phyloP scores from a whole-genome alignment of 2,888 invertebrate genomes.

The Erpobdella octoculata region DNA sequence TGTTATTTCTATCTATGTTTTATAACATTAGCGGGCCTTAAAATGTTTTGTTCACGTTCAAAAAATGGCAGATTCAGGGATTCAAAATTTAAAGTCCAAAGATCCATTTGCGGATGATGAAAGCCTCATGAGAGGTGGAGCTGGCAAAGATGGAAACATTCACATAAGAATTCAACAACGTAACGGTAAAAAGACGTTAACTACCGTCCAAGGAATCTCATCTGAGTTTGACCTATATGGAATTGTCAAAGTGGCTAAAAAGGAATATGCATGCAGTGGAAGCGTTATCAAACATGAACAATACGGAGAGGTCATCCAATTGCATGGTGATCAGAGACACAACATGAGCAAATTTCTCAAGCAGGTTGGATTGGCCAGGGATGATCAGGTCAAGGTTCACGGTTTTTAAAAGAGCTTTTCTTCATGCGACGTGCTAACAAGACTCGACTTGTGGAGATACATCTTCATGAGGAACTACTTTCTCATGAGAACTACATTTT shows the following conservation, averaged over 20 bases:
- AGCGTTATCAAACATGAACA: slow-evolving; percentile 99
- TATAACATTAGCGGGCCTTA: too few relatives aligned
- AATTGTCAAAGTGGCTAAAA: slow-evolving; percentile 95
- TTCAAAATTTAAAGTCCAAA: slow-evolving; percentile 36
- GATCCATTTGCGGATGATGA: slow-evolving; percentile 99
- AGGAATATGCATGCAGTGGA: slow-evolving; percentile 98
- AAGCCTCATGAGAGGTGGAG: slow-evolving; percentile 97
- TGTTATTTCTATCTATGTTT: too few relatives aligned
- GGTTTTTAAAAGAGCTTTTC: slow-evolving; percentile 25
- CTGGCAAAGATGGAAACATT: slow-evolving; percentile 94
- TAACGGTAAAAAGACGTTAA: slow-evolving; percentile 98
- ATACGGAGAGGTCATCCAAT: slow-evolving; percentile 98
- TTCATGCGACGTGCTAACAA: too few relatives aligned
- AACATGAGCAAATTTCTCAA: slow-evolving; percentile 99
- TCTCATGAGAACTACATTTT: too few relatives aligned
- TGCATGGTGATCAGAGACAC: slow-evolving; percentile 98
- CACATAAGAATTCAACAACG: slow-evolving; percentile 99
- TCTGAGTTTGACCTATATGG: slow-evolving; percentile 92
- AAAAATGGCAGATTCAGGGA: slow-evolving; percentile 35
- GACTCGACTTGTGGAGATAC: too few relatives aligned
- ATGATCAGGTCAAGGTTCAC: slow-evolving; percentile 69
- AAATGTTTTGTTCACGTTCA: too few relatives aligned
- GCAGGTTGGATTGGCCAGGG: slow-evolving; percentile 91
- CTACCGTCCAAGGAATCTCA: slow-evolving; percentile 74
- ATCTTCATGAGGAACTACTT: too few relatives aligned